phyloP scores from a whole-genome alignment of 2,888 invertebrate species.

The Ichneumoninae sp. region DNA sequence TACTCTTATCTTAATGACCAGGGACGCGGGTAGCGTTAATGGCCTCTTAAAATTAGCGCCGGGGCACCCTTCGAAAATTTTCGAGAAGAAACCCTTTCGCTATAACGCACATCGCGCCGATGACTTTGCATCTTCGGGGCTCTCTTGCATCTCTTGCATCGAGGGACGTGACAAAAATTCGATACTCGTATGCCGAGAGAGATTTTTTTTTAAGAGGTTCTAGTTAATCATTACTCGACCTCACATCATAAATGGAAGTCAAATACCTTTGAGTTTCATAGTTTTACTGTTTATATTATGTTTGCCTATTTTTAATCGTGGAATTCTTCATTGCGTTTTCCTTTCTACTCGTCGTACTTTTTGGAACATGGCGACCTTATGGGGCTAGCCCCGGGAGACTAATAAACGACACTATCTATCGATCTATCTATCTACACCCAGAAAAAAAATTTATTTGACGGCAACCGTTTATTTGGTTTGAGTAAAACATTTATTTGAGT shows the following conservation, averaged over 20 bases:
- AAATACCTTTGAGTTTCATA: no score
- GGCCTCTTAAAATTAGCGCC: conserved; percentile 82
- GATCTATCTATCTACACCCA: no score
- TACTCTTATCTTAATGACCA: conserved; percentile 84
- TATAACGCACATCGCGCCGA: background rate
- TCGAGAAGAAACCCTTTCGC: conserved; percentile 63
- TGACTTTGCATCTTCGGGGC: conserved; percentile 13
- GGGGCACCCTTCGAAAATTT: conserved; percentile 73
- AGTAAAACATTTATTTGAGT: no score
- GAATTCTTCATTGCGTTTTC: no score
- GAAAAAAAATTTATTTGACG: no score
- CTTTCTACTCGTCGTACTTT: no score
- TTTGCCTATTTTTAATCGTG: no score
- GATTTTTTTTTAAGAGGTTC: background rate
- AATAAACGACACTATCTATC: no score
- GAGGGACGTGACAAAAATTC: conserved; percentile 26
- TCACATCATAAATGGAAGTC: background rate
- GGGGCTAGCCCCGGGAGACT: no score
- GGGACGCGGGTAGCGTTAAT: conserved; percentile 83
- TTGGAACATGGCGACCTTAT: no score
- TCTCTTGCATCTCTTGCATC: no score
- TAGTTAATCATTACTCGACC: background rate
- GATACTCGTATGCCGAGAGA: background rate
- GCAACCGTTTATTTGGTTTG: no score
- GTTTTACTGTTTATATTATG: background rate